phyloP scores from a whole-genome alignment of 2,888 invertebrate genomes.

The Bhutanitis thaidina region DNA sequence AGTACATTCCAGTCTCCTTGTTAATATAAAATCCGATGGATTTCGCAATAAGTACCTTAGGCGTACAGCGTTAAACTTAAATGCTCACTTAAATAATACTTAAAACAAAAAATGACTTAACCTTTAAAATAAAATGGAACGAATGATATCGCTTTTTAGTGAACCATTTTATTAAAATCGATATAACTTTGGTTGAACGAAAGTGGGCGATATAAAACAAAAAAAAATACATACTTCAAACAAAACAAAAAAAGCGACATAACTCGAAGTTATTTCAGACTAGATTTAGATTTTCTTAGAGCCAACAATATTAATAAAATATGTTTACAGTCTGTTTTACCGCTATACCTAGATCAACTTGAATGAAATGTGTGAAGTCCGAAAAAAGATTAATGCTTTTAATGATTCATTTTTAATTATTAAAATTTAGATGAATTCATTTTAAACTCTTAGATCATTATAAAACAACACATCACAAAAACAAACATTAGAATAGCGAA shows the following conservation, averaged over 20 bases:
- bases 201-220: constrained; percentile 22
- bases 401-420: background rate
- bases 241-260: constrained; percentile 49
- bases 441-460: constrained; percentile 6
- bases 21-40: constrained; percentile 67
- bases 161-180: constrained; percentile 28
- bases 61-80: constrained; percentile 66
- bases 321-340: constrained; percentile 32
- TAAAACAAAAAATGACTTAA: constrained; percentile 38
- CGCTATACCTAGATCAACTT: constrained; percentile 34
- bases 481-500: no score
- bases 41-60: constrained; percentile 62
- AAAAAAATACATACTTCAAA: constrained; percentile 27
- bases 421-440: background rate
- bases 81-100: constrained; percentile 62
- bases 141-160: constrained; percentile 50
- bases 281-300: constrained; percentile 57
- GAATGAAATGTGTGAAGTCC: constrained; percentile 17
- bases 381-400: constrained; percentile 10
- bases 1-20: constrained; percentile 77
- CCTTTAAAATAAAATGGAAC: constrained; percentile 47
- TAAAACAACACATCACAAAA: background rate
- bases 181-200: constrained; percentile 29
- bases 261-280: constrained; percentile 53
- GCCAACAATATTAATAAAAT: constrained; percentile 45